A percentile compares a stretch with the other conserved stretches of the same genome.
Conservation (phyloP, 2,797 vertebrate genomes). For the Cyclura pinguis region DNA sequence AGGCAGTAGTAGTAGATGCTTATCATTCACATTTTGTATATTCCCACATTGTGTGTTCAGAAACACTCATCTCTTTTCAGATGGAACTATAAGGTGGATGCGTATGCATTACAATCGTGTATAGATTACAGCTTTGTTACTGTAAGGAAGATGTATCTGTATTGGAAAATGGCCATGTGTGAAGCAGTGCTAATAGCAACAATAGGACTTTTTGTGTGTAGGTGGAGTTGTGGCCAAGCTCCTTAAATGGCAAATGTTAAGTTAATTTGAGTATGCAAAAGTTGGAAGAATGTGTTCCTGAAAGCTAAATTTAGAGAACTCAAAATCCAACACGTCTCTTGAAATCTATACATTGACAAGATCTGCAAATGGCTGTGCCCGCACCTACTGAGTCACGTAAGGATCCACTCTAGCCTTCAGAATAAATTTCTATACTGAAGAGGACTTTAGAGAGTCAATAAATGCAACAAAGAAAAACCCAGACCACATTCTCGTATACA, state of each 20-base stretch:
- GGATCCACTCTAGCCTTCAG: background rate
- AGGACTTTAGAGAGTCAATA: background rate
- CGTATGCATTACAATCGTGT: background rate
- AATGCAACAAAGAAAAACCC: background rate
- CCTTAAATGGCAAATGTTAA: background rate
- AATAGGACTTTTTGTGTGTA: too few relatives aligned
- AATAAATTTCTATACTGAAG: background rate
- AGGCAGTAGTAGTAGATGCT: background rate
- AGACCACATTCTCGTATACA: background rate
- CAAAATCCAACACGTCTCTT: background rate
- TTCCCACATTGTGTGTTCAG: background rate
- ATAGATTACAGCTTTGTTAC: background rate
- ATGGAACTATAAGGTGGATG: background rate
- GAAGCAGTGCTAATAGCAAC: background rate
- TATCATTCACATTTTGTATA: background rate
- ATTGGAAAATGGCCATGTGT: background rate
- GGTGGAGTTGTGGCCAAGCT: too few relatives aligned
- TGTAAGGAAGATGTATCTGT: background rate
- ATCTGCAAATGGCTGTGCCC: background rate
- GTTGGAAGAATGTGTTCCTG: background rate
- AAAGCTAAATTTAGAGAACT: background rate
- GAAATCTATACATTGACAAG: background rate
- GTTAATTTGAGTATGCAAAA: background rate
- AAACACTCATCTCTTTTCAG: background rate
- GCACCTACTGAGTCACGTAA: background rate